Conservation (phyloP, 1,140 invertebrate genomes). For the Melanaphis sacchari region DNA sequence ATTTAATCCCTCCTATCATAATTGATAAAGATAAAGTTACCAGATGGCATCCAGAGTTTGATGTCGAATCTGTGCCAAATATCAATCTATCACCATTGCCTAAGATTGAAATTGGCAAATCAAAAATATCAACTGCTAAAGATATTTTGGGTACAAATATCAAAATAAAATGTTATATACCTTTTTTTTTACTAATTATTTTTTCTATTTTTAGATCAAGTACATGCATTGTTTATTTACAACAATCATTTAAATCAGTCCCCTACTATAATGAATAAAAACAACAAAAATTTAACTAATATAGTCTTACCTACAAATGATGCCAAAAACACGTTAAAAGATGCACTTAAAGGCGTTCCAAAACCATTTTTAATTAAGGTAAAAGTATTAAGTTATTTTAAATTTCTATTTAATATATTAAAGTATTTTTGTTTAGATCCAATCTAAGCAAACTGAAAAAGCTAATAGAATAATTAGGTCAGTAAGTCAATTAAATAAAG, state of each 20-base stretch:
- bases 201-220: slow-evolving; percentile 32
- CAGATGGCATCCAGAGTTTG: slow-evolving; percentile 92
- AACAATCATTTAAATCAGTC: slow-evolving; percentile 34
- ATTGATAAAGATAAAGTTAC: slow-evolving; percentile 77
- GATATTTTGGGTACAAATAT: slow-evolving; percentile 65
- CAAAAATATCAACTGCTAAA: slow-evolving; percentile 74
- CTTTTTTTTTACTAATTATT: neutral
- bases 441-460: slow-evolving; percentile 88
- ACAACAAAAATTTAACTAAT: neutral
- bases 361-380: slow-evolving; percentile 83
- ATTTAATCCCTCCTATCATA: slow-evolving; percentile 75
- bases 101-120: slow-evolving; percentile 74
- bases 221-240: slow-evolving; percentile 35
- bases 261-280: neutral
- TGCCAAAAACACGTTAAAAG: slow-evolving; percentile 58
- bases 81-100: slow-evolving; percentile 76
- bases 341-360: slow-evolving; percentile 79
- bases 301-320: slow-evolving; percentile 24
- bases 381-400: slow-evolving; percentile 58
- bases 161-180: neutral
- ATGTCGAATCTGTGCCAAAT: slow-evolving; percentile 81
- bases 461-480: slow-evolving; percentile 83
- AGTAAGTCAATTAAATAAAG: slow-evolving; percentile 77
- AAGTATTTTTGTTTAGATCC: slow-evolving; percentile 68
- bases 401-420: neutral